phyloP scores from a whole-genome alignment of 2,113 vertebrate genomes.

The Neodon shergylaensis region DNA sequence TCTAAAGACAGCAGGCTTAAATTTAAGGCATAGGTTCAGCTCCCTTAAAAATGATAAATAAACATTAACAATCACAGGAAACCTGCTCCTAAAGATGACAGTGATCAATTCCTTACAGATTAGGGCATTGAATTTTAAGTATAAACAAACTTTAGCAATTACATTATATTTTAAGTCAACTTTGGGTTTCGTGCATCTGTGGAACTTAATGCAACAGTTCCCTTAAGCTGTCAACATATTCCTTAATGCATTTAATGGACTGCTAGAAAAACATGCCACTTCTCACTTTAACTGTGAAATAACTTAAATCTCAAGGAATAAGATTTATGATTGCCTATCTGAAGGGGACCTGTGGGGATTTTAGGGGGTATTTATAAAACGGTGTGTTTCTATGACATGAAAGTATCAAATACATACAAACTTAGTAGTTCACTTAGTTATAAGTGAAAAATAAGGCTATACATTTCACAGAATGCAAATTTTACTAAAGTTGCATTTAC shows the following conservation, averaged over 20 bases:
- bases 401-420: background rate
- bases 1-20: slow-evolving; percentile 57
- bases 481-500: slow-evolving; percentile 34
- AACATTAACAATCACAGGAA: background rate
- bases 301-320: slow-evolving; percentile 39
- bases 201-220: slow-evolving; percentile 3
- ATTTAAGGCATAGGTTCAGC: slow-evolving; percentile 57
- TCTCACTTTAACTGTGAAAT: slow-evolving; percentile 27
- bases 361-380: slow-evolving; percentile 33
- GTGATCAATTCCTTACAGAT: background rate
- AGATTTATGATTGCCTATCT: slow-evolving; percentile 31
- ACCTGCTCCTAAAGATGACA: slow-evolving; percentile 3
- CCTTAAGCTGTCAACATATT: background rate
- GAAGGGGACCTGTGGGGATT: background rate
- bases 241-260: slow-evolving; percentile 35
- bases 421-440: background rate
- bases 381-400: slow-evolving; percentile 50
- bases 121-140: background rate
- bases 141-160: slow-evolving; percentile 38
- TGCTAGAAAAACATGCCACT: slow-evolving; percentile 21
- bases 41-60: background rate
- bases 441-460: slow-evolving; percentile 55
- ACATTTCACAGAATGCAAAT: slow-evolving; percentile 56
- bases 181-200: slow-evolving; percentile 36
- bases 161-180: background rate